Evolutionary conservation across 2,888 invertebrate genomes (phyloP).

Genomic region (Drosophila acutilabella): DNA sequence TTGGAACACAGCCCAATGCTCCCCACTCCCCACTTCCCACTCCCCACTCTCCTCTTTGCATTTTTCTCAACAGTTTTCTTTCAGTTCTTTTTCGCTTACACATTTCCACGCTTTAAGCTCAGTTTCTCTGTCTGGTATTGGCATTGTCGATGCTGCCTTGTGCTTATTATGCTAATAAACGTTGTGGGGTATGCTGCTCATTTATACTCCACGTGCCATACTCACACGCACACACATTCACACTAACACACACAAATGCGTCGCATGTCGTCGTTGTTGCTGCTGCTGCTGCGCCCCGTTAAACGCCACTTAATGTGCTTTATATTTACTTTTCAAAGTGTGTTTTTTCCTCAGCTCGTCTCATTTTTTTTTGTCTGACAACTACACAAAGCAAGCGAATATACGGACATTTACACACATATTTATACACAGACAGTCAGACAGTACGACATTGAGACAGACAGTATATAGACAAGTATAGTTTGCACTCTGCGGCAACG

Average conservation of each 20-base stretch:
- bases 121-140: slow-evolving; percentile 6
- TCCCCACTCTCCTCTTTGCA: not conserved
- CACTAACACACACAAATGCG: slow-evolving; percentile 17
- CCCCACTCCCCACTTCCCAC: no score
- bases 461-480: slow-evolving; percentile 26
- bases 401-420: slow-evolving; percentile 3
- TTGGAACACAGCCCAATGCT: slow-evolving; percentile 10
- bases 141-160: slow-evolving; percentile 31
- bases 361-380: slow-evolving; percentile 29
- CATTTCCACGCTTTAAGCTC: not conserved
- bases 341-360: slow-evolving; percentile 5
- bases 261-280: slow-evolving; percentile 17
- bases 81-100: not conserved
- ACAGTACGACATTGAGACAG: not conserved
- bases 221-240: slow-evolving; percentile 2
- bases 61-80: no score
- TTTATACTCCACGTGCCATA: slow-evolving; percentile 52
- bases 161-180: slow-evolving; percentile 67
- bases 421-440: slow-evolving; percentile 3
- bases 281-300: slow-evolving; percentile 63
- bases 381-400: slow-evolving; percentile 57
- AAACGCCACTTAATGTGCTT: slow-evolving; percentile 77
- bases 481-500: slow-evolving; percentile 51
- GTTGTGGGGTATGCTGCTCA: slow-evolving; percentile 47
- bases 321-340: slow-evolving; percentile 65